A percentile compares a stretch with the other conserved stretches of the same genome.
Conservation (phyloP, 2,113 vertebrate genomes). For the Erpornis zantholeuca region DNA sequence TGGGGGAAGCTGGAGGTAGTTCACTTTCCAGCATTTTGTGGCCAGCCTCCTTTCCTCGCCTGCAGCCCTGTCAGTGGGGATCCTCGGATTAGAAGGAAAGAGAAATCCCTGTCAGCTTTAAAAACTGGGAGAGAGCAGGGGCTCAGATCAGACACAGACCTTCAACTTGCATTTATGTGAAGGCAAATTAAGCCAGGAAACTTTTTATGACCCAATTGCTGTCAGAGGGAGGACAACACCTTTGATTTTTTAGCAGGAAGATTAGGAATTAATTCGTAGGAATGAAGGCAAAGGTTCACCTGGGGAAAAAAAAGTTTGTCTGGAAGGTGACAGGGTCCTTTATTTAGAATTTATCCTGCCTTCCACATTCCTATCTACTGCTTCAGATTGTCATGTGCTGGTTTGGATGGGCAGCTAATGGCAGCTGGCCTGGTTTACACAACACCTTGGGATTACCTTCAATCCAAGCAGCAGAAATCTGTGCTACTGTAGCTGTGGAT, state of each 20-base stretch:
- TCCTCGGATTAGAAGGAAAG: not conserved
- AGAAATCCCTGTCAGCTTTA: not conserved
- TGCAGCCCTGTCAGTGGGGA: not conserved
- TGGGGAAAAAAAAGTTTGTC: not conserved
- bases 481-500: not conserved
- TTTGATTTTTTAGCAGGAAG: not conserved
- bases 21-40: not conserved
- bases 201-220: not conserved
- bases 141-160: not conserved
- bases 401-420: not conserved
- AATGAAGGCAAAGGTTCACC: slow-evolving; percentile 6
- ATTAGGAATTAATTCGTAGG: not conserved
- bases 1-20: not conserved
- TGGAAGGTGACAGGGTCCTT: not conserved
- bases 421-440: not conserved
- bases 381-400: not conserved
- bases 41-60: not conserved
- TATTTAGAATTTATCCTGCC: slow-evolving; percentile 15
- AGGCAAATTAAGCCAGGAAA: not conserved
- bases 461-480: not conserved
- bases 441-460: not conserved
- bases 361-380: not conserved
- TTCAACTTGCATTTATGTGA: not conserved
- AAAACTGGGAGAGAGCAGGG: not conserved
- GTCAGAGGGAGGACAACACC: not conserved